These are phyloP conservation scores for Marisa cornuarietis DNA, from an alignment of 1,140 invertebrate genomes.

Conservation along the genomic window DNA sequence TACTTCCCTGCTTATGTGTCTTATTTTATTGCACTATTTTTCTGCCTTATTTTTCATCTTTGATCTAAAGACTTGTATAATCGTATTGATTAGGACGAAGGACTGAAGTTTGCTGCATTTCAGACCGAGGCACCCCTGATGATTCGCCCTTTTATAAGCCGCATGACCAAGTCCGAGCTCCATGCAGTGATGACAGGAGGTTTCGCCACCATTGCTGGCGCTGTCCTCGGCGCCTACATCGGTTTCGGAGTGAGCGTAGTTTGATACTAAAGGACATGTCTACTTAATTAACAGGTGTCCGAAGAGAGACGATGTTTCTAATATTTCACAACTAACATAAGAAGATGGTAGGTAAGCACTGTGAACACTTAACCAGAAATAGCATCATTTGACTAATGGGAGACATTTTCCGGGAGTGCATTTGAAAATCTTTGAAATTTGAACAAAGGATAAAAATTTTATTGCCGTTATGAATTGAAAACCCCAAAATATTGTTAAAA, in stretches of 20 bases:
- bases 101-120: constrained; percentile 18
- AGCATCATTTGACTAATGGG: no score
- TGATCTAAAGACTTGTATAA: no score
- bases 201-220: constrained; percentile 62
- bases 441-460: no score
- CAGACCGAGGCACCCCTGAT: constrained; percentile 62
- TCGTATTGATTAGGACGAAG: no score
- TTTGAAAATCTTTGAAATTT: no score
- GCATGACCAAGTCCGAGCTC: constrained; percentile 62
- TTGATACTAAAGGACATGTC: neutral
- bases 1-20: no score
- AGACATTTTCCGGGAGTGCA: no score
- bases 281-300: no score
- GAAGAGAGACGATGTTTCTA: neutral
- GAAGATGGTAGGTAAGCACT: neutral
- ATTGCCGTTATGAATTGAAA: no score
- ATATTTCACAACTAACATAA: neutral
- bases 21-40: no score
- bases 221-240: constrained; percentile 53
- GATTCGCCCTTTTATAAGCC: constrained; percentile 54
- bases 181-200: constrained; percentile 62
- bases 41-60: no score
- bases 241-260: constrained; percentile 50
- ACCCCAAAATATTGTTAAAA: no score
- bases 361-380: neutral